Base-by-base conservation (phyloP, 2,113 vertebrate species). In the Vicugna pacos region DNA sequence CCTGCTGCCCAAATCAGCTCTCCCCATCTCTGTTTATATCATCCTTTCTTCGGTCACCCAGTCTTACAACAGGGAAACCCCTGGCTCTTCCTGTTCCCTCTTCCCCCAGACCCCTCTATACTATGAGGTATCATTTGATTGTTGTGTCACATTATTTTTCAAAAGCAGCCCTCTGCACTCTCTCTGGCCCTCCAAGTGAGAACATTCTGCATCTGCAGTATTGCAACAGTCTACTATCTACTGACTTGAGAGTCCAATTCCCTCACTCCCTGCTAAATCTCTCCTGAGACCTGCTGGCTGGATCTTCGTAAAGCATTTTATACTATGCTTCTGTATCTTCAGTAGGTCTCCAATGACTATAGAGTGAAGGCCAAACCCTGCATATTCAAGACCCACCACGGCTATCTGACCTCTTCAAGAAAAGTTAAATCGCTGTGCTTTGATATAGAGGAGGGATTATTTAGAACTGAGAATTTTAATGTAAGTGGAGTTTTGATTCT, bases 391-490 rank as follows among this genome's bases (percentile, higher is more conserved):
- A 50, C 19, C 30, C 64, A 56, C 30, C 10, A 13, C 24, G 50
- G 26, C 72, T 38, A 60, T 38, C 35, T 81, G 56, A 50, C 80
- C 13, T 62, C 38, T 48, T 92, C 32, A 93, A 70, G 52, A 84
- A 76, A 89, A 89, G 20, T 48, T 87, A 69, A 76, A 91, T 16
- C 58, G 6, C 20, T 72, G 28, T 50, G 12, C 76, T 92, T 81
- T 89, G 64, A 87, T 54, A 73, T 77, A 52, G 20, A 84, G 92
- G 5, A 70, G 3, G 15, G n/a, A n/a, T 69, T 84, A 3, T 80
- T 69, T 58, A 76, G 28, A 89, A 75, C 60, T 77, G 54, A 96
- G 69, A 81, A 82, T 58, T 89, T 93, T 88, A 96, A 80, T 32
- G n/a, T 73, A 81, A 89, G 58, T 35, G 30, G n/a, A 86, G 6